These are phyloP conservation scores for Epirrhoe alternata DNA, from an alignment of 2,888 invertebrate species.

Conservation along the genomic window DNA sequence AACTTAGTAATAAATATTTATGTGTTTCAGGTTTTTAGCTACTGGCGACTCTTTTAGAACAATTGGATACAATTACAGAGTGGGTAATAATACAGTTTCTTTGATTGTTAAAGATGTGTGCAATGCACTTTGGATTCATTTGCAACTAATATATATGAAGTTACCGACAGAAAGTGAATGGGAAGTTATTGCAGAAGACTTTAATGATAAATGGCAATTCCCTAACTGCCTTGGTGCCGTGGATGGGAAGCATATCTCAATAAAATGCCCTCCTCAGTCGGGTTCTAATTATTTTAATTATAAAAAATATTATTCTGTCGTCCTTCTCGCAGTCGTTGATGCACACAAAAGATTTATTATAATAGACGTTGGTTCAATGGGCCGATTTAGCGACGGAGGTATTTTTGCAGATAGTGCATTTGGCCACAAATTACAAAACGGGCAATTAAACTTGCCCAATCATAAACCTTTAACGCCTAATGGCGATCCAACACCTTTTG, in stretches of 20 bases:
- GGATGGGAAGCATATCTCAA: conserved; percentile 43
- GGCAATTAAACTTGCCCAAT: conserved; percentile 37
- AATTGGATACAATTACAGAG: conserved; percentile 38
- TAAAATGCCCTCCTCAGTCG: too few relatives aligned
- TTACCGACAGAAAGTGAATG: conserved; percentile 7
- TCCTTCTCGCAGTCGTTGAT: too few relatives aligned
- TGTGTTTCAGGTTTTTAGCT: conserved; percentile 40
- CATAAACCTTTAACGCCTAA: conserved; percentile 35
- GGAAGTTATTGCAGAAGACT: conserved; percentile 30
- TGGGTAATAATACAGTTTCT: conserved; percentile 38
- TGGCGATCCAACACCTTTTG: conserved; percentile 41
- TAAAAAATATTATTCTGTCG: too few relatives aligned
- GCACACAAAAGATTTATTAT: too few relatives aligned
- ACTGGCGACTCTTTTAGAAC: conserved; percentile 41
- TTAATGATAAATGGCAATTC: conserved; percentile 44
- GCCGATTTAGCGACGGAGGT: conserved; percentile 24
- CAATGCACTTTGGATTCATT: conserved; percentile 39
- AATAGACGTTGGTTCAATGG: too few relatives aligned
- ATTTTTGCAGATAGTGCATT: conserved; percentile 41
- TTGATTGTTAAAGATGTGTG: conserved; percentile 36
- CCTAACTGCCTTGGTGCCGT: conserved; percentile 39
- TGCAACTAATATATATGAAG: conserved; percentile 41
- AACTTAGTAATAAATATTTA: conserved; percentile 27
- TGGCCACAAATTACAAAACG: conserved; percentile 34
- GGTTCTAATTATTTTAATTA: too few relatives aligned